These are phyloP conservation scores for Cremastinae sp. DNA, from an alignment of 2,888 invertebrate species.

Conservation along the genomic window DNA sequence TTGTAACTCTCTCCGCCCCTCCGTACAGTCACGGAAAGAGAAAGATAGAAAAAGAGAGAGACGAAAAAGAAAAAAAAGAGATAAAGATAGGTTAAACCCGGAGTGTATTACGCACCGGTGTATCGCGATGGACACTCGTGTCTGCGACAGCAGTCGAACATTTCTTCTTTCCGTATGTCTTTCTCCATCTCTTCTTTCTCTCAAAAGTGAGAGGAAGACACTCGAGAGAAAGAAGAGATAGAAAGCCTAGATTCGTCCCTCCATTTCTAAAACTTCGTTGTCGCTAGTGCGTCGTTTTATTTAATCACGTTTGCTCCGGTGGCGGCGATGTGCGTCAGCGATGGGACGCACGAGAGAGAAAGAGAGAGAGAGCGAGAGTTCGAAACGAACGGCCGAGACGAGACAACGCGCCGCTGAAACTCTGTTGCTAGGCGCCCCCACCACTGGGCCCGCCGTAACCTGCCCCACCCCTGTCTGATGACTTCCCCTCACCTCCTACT, in stretches of 20 bases:
- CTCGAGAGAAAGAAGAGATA: too few relatives aligned
- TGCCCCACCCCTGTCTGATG: constrained; percentile 73
- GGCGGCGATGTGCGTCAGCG: constrained; percentile 57
- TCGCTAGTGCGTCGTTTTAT: constrained; percentile 70
- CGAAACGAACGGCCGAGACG: too few relatives aligned
- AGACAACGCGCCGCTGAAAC: constrained; percentile 60
- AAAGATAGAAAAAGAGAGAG: not conserved
- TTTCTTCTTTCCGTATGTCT: too few relatives aligned
- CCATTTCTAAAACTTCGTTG: constrained; percentile 13
- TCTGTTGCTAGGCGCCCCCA: constrained; percentile 79
- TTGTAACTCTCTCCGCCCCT: constrained; percentile 4
- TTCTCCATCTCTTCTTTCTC: too few relatives aligned
- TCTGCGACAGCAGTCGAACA: too few relatives aligned
- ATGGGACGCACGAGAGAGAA: constrained; percentile 22
- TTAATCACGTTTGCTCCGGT: constrained; percentile 75
- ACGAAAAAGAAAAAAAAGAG: not conserved
- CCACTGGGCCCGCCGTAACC: constrained; percentile 69
- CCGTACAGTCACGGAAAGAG: not conserved
- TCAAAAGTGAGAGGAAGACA: too few relatives aligned
- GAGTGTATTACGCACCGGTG: constrained; percentile 16
- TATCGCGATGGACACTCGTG: constrained; percentile 28
- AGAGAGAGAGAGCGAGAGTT: constrained; percentile 34
- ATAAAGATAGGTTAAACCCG: not conserved
- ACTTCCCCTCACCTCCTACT: constrained; percentile 66
- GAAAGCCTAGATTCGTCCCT: constrained; percentile 15